Base-by-base conservation (phyloP, 2,113 vertebrate genomes). In the Oreochromis spilurus region DNA sequence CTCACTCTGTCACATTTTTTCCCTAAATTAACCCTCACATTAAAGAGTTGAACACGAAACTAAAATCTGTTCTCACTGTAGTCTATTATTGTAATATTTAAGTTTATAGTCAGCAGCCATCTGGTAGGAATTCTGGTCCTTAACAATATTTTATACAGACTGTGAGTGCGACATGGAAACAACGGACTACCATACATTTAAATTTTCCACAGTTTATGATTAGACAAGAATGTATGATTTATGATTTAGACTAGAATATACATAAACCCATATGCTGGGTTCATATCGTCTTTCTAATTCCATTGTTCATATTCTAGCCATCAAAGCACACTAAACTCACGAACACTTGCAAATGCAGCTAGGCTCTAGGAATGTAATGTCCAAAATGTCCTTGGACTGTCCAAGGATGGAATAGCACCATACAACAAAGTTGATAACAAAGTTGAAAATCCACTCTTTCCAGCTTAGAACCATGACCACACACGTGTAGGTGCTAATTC, bases 281-380 rank as follows among this genome's bases (percentile, higher is more conserved):
- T 62, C 5, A 62, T 62, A 62, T 62, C 29, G 34, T 62, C 29
- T 62, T 34, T 62, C 3, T n/a, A 62, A 62, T 62, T 62, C 3
- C 10, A 7, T 36, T 62, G 17, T 7, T 62, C 58, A 62, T 62
- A 62, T 62, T 62, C 9, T 62, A 62, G 58, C 31, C 58, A 62
- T 62, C 17, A 36, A n/a, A 36, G 31, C 31, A 62, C 14, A 5
- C 14, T 75, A 34, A 50, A 29, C 21, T 26, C 67, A 31, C 9
- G 0, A 31, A 50, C 43, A 77, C 43, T 0, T 26, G 2, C 43
- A 50, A 40, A 50, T 48, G 26, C 24, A 72, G n/a, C 21, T 10
- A 26, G 0, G 38, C 13, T 3, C 38, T 16, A 72, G 12, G 9
- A 45, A 45, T 65, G 0, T 0, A 36, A n/a, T 2, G 31, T 36